Percentiles rank a stretch among this genome's conserved stretches.
phyloP scores from a whole-genome alignment of 2,113 vertebrate genomes.

The Pelecanus crispus region DNA sequence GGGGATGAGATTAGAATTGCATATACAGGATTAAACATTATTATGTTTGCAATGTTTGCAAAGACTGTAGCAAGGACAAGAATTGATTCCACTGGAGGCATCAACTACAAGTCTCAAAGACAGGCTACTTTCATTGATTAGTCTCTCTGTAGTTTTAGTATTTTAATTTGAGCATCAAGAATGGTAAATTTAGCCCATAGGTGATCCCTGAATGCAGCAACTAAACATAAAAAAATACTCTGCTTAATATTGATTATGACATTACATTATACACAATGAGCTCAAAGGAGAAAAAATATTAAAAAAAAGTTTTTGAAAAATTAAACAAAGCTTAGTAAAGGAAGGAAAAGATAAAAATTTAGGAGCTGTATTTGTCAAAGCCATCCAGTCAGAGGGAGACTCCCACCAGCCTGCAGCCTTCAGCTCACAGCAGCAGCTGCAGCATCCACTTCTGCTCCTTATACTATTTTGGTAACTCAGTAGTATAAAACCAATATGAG shows the following conservation, averaged over 20 bases:
- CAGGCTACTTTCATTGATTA: background rate
- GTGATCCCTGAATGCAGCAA: background rate
- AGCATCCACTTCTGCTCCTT: background rate
- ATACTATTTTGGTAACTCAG: background rate
- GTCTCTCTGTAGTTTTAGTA: background rate
- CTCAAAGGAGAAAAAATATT: background rate
- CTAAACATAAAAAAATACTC: background rate
- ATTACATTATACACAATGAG: background rate
- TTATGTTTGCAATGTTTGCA: background rate
- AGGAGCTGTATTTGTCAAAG: background rate
- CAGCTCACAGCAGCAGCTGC: background rate
- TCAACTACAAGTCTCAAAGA: background rate
- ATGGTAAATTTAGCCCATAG: background rate
- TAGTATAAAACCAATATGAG: background rate
- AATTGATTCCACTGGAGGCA: background rate
- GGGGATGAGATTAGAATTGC: background rate
- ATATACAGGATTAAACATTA: background rate
- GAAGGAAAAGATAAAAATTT: background rate
- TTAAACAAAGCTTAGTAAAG: background rate
- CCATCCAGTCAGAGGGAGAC: background rate
- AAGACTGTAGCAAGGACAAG: background rate
- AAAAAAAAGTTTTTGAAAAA: background rate
- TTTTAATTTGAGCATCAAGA: background rate
- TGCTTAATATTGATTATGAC: background rate
- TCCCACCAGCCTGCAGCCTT: background rate